These are phyloP conservation scores for Ciconia stormi DNA, from an alignment of 2,113 vertebrate genomes.

Conservation along the genomic window DNA sequence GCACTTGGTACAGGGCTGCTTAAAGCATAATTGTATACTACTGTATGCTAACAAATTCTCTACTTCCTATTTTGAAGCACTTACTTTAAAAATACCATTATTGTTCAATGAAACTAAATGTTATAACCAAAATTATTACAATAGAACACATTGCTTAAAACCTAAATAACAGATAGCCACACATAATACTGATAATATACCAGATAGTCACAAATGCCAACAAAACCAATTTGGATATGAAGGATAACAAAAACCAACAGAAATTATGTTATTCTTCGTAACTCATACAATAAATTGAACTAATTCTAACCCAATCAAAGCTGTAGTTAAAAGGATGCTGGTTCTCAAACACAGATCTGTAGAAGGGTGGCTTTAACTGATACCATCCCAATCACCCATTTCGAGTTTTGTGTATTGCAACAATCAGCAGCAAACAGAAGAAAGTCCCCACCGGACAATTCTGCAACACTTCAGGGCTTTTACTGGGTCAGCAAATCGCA, in stretches of 20 bases:
- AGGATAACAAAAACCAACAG: too few species aligned
- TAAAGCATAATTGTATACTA: neutral
- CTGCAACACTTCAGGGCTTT: neutral
- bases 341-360: neutral
- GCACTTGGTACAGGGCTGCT: neutral
- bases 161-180: neutral
- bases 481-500: neutral
- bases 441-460: neutral
- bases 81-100: neutral
- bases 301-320: neutral
- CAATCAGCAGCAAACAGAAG: neutral
- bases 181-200: neutral
- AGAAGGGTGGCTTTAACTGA: neutral
- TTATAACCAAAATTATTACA: neutral
- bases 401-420: neutral
- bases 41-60: neutral
- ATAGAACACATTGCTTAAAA: neutral
- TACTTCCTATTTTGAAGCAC: neutral
- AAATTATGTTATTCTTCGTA: neutral
- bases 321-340: neutral
- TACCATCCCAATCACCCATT: neutral
- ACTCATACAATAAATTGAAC: neutral
- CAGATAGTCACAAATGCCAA: neutral
- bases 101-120: neutral
- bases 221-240: neutral